phyloP scores from a whole-genome alignment of 2,797 vertebrate species.

The Champsocephalus gunnari region DNA sequence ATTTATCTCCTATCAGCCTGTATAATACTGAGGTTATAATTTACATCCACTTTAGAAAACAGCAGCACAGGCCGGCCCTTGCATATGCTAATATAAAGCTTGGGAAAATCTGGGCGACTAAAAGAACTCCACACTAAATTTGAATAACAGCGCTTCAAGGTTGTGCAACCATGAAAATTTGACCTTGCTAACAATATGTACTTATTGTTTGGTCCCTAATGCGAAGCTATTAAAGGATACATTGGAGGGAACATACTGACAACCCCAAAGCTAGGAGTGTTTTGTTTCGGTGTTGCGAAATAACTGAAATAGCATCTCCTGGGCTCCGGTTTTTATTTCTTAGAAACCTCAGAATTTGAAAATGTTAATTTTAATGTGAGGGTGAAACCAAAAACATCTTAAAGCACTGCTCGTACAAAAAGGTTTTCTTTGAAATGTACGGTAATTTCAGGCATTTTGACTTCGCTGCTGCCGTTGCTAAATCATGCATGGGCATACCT shows the following conservation, averaged over 20 bases:
- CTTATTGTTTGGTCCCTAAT: conserved; percentile 72
- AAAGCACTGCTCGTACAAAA: neutral
- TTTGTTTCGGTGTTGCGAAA: conserved; percentile 30
- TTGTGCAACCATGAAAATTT: conserved; percentile 76
- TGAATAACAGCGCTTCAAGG: conserved; percentile 79
- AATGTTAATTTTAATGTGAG: conserved; percentile 4
- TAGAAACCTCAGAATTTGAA: neutral
- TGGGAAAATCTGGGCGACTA: conserved; percentile 78
- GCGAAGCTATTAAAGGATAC: conserved; percentile 41
- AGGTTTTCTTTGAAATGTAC: neutral
- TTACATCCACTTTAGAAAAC: conserved; percentile 87
- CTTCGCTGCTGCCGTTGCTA: conserved; percentile 21
- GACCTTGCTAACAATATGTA: conserved; percentile 76
- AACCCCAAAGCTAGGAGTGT: conserved; percentile 27
- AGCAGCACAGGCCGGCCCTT: conserved; percentile 77
- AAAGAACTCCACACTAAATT: conserved; percentile 75
- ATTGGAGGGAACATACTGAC: conserved; percentile 38
- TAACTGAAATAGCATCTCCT: conserved; percentile 10
- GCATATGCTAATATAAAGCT: conserved; percentile 83
- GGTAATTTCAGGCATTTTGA: conserved; percentile 14
- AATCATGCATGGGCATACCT: conserved; percentile 51
- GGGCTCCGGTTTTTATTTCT: neutral
- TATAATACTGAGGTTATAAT: conserved; percentile 87
- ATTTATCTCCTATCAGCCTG: conserved; percentile 85
- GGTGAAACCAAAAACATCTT: conserved; percentile 3